Base-by-base conservation (phyloP, 2,797 vertebrate genomes). In the Silurus lanzhouensis region DNA sequence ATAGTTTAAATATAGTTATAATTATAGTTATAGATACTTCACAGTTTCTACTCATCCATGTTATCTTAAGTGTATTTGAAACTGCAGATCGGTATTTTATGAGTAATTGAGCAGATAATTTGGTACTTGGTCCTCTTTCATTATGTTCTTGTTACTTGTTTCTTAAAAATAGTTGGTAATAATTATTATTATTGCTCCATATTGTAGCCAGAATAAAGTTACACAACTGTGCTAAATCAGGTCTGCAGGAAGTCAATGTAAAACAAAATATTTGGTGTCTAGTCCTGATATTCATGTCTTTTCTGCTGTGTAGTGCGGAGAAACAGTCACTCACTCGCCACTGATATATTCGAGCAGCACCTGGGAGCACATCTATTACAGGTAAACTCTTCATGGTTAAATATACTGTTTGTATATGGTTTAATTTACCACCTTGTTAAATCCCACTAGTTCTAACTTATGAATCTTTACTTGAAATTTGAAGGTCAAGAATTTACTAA, bases 321-420 rank as follows among this genome's bases (percentile, higher is more conserved):
- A 85, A 93, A 93, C 60, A 85, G 93, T 52, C 92, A 91, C 38
- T 95, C 95, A 22, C 92, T 96, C 91, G 92, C 95, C 2, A 95
- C 95, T 0, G 96, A 97, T 90, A 92, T 97, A 88, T 97, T 97
- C 85, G 97, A 97, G 89, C 96, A 95, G 90, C 96, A 97, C 89
- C 91, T 97, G 8, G 97, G 97, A 66, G 96, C 96, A 19, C 96
- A 97, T 91, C 96, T 97, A 68, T 90, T 97, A 76, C 97, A 97
- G 96, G 97, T 97, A 95, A 94, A 31, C 20, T 17, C 57, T 57
- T 46, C 64, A 70, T 70, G 55, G 22, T 13, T 31, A 1, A 31
- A 58, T 55, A 19, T 68, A 44, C 77, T 63, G 20, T 71, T 67
- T 70, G 0, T 20, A 13, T 27, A 10, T 81, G 25, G 8, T 17